A percentile compares a stretch with the other conserved stretches of the same genome.
Conservation (phyloP, 2,888 invertebrate species). For the Sipunculus nudus region DNA sequence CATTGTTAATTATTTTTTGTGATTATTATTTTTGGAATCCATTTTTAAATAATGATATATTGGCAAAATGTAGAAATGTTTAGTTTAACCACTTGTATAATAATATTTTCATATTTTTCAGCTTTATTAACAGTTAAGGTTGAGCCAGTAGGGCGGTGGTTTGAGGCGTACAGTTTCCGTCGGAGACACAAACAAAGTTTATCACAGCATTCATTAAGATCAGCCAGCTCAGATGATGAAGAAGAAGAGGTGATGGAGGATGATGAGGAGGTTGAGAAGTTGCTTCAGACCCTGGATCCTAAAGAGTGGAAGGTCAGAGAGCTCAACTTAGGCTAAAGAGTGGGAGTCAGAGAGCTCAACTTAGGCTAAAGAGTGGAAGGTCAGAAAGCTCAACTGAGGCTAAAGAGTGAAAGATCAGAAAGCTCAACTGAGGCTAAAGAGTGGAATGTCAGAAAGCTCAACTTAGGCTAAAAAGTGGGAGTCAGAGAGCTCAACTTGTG, state of each 20-base stretch:
- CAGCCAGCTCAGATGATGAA: constrained; percentile 54
- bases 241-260: constrained; percentile 50
- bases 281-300: constrained; percentile 88
- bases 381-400: too few relatives aligned
- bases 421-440: too few relatives aligned
- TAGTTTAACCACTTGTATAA: too few relatives aligned
- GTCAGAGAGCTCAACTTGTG: too few relatives aligned
- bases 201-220: constrained; percentile 55
- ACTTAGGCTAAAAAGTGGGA: constrained; percentile 99
- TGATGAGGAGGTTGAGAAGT: constrained; percentile 67
- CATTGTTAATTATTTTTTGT: too few relatives aligned
- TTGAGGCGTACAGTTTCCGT: constrained; percentile 56
- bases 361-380: constrained; percentile 96
- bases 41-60: too few relatives aligned
- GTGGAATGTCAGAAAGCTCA: constrained; percentile 87
- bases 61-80: too few relatives aligned
- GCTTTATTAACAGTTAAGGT: constrained; percentile 46
- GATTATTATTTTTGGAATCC: too few relatives aligned
- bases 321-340: too few relatives aligned
- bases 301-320: constrained; percentile 90
- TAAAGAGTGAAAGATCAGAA: too few relatives aligned
- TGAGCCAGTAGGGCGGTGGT: constrained; percentile 64
- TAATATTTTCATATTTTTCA: constrained; percentile 31
- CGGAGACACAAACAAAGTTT: constrained; percentile 56
- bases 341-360: too few relatives aligned